Base-by-base conservation (phyloP, 2,888 invertebrate genomes). In the Apamea monoglypha region DNA sequence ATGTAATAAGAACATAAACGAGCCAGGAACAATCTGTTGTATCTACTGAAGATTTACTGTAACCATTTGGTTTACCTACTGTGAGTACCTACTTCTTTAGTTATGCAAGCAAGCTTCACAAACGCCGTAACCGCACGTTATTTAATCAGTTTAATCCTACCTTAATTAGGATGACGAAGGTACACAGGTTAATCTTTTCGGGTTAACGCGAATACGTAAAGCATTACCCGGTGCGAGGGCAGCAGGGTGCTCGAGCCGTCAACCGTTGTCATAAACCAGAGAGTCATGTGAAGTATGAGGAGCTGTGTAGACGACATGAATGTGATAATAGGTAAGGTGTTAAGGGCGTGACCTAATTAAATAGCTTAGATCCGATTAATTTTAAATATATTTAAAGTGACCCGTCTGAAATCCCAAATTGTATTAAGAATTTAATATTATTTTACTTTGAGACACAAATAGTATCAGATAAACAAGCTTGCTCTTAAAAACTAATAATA, bases 191-290 rank as follows among this genome's bases (percentile, higher is more conserved):
- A 76, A 79, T 76, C 64, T 74, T 66, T 81, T 67, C 1, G 56
- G 74, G 82, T 72, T 74, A 72, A 76, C 47, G 53, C n/a, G 50
- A 71, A 63, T 50, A 73, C 53, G 71, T 80, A 76, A 63, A 72
- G 40, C n/a, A 47, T 74, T 68, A 68, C 36, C 36, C 74, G 10
- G 36, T 64, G 14, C 36, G 50, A 64, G 56, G 56, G 12, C 18
- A n/a, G 25, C 44, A 53, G 40, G 8, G 6, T 50, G 61, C 44
- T 78, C 71, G 66, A 68, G n/a, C 66, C 59, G 80, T 76, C 76
- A 76, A 86, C 83, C 74, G 56, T 69, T 59, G 44, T 82, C 76
- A 84, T 74, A 73, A 47, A 78, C 47, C 73, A 69, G 50, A 53
- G n/a, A 47, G 71, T 68, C 72, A 25, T n/a, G 16, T 64, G 29